Conservation (phyloP, 2,113 vertebrate species). For the Protobothrops flavoviridis region DNA sequence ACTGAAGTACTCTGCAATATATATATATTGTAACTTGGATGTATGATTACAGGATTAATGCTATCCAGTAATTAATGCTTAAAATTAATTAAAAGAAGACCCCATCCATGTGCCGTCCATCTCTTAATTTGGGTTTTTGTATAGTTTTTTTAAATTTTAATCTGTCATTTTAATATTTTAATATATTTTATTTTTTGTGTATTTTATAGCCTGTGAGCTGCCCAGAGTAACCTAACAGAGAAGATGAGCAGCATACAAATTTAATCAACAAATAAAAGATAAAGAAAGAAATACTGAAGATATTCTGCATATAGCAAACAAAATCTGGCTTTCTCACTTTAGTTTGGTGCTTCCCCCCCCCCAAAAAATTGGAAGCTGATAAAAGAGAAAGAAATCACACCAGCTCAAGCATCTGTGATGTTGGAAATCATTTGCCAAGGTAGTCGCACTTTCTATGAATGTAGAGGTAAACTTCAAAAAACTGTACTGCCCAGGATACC, state of each 20-base stretch:
- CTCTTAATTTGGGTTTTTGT: neutral
- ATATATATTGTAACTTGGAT: neutral
- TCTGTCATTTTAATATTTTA: neutral
- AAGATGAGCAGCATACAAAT: neutral
- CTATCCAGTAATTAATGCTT: neutral
- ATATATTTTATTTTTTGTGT: neutral
- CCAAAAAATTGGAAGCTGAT: neutral
- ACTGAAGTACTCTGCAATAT: neutral
- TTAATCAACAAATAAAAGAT: neutral
- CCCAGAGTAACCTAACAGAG: neutral
- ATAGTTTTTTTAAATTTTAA: neutral
- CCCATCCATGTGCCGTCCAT: neutral
- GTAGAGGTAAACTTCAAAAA: neutral
- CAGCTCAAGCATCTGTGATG: neutral
- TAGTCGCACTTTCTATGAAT: neutral
- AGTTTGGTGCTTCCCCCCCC: neutral
- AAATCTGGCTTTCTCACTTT: neutral
- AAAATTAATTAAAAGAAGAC: neutral
- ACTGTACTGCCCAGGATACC: neutral
- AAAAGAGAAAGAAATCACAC: neutral
- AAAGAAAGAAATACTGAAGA: neutral
- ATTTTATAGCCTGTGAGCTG: neutral
- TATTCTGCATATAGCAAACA: neutral
- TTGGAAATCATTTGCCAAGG: neutral
- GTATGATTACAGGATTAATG: neutral